Percentiles rank a stretch among this genome's conserved stretches.
These are phyloP conservation scores for Tetragonula carbonaria DNA, from an alignment of 2,888 invertebrate genomes.

Conservation along the genomic window DNA sequence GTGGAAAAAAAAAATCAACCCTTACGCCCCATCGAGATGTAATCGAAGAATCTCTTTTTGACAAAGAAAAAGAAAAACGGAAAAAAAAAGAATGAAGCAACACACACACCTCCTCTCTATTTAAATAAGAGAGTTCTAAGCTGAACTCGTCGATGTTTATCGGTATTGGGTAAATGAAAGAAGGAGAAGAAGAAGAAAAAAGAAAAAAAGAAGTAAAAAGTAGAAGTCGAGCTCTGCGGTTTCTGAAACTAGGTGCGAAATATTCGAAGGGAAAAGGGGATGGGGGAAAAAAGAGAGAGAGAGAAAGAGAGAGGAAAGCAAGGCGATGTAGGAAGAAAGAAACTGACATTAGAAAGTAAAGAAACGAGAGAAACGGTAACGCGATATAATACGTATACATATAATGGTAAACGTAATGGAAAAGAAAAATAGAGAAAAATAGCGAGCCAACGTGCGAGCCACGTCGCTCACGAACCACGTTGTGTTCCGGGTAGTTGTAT, in stretches of 20 bases:
- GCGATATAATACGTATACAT: constrained; percentile 61
- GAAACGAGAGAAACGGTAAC: constrained; percentile 19
- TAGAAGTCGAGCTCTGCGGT: constrained; percentile 72
- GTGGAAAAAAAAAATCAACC: constrained; percentile 40
- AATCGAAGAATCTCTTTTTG: constrained; percentile 29
- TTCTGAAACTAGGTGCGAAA: constrained; percentile 62
- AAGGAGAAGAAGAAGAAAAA: constrained; percentile 37
- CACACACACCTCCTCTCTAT: constrained; percentile 56
- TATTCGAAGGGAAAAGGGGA: too few relatives aligned
- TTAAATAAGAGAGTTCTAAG: constrained; percentile 46
- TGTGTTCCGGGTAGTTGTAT: constrained; percentile 80
- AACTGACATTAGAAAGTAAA: constrained; percentile 80
- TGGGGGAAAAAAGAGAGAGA: too few relatives aligned
- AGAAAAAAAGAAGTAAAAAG: constrained; percentile 57
- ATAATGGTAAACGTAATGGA: constrained; percentile 35
- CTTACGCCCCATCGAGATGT: constrained; percentile 30
- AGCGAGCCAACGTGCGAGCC: constrained; percentile 80
- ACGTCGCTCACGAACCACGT: constrained; percentile 79
- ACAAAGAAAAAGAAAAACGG: neutral
- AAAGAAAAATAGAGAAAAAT: constrained; percentile 47
- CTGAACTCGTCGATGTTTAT: constrained; percentile 78
- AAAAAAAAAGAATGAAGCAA: neutral
- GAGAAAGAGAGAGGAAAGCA: too few relatives aligned
- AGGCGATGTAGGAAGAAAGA: too few relatives aligned
- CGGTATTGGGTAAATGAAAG: constrained; percentile 54